Conservation (phyloP, 1,140 invertebrate species). For the Drosophila equinoxialis region DNA sequence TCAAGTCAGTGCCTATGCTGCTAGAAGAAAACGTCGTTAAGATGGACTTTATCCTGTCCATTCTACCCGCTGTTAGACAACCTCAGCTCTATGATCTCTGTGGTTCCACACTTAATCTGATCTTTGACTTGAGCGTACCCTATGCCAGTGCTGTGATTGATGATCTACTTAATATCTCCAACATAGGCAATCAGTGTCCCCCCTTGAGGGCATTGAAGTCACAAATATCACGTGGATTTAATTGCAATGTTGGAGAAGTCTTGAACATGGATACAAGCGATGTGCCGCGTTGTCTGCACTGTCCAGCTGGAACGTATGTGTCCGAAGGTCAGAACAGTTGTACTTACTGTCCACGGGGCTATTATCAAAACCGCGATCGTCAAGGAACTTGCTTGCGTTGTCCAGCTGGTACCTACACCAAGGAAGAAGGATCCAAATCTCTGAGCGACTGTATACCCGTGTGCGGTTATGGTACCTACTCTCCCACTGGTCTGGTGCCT, state of each 20-base stretch:
- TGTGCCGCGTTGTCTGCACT: constrained; percentile 96
- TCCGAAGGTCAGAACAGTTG: constrained; percentile 93
- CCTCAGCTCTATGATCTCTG: constrained; percentile 96
- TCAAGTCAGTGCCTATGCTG: constrained; percentile 89
- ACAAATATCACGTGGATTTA: constrained; percentile 94
- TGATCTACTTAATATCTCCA: constrained; percentile 93
- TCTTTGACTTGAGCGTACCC: constrained; percentile 96
- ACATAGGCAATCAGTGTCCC: constrained; percentile 95
- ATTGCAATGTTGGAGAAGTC: constrained; percentile 96
- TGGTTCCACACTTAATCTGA: constrained; percentile 95
- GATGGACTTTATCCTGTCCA: constrained; percentile 94
- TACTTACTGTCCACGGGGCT: constrained; percentile 94
- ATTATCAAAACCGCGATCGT: constrained; percentile 95
- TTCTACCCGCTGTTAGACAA: constrained; percentile 93
- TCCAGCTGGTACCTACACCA: constrained; percentile 95
- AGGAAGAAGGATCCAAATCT: constrained; percentile 94
- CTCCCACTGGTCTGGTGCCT: constrained; percentile 96
- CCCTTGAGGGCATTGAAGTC: constrained; percentile 93
- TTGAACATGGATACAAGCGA: constrained; percentile 95
- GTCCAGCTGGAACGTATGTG: constrained; percentile 97
- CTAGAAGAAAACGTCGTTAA: constrained; percentile 93
- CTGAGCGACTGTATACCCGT: constrained; percentile 94
- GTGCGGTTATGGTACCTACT: constrained; percentile 98
- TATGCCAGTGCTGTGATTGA: constrained; percentile 96
- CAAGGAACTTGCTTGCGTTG: constrained; percentile 94